Evolutionary conservation across 2,888 invertebrate genomes (phyloP).

Genomic region (Iphiclides podalirius): DNA sequence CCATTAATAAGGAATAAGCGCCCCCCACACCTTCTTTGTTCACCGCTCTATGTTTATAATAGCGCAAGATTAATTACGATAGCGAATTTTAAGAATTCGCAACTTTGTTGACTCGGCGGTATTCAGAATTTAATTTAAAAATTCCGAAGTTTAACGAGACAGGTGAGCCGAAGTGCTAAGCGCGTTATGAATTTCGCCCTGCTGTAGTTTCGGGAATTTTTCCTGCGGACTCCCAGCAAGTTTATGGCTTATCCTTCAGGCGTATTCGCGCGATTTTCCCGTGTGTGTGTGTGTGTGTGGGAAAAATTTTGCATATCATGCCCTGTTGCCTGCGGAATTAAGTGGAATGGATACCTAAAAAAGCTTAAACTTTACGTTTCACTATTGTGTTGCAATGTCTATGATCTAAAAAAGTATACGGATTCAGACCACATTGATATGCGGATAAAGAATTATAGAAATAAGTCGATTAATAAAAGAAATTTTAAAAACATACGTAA

Average conservation of each 20-base stretch:
- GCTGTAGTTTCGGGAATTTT: constrained; percentile 72
- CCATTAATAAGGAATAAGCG: constrained; percentile 69
- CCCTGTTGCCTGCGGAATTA: constrained; percentile 9
- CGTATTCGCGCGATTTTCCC: constrained; percentile 46
- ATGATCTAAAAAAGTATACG: no score
- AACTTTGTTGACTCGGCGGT: constrained; percentile 68
- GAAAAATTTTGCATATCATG: constrained; percentile 34
- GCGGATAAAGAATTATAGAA: no score
- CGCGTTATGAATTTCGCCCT: constrained; percentile 75
- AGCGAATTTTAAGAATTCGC: constrained; percentile 71
- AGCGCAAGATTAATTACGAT: constrained; percentile 72
- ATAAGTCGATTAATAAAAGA: no score
- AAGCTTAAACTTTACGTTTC: constrained; percentile 6
- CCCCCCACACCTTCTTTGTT: constrained; percentile 49
- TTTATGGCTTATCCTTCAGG: constrained; percentile 66
- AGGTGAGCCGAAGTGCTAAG: constrained; percentile 75
- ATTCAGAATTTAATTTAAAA: constrained; percentile 78
- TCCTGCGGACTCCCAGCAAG: constrained; percentile 56
- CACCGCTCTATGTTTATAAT: constrained; percentile 63
- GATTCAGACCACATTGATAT: no score
- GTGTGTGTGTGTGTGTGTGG: constrained; percentile 37
- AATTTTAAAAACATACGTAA: no score
- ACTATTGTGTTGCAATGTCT: not conserved
- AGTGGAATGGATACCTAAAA: constrained; percentile 12
- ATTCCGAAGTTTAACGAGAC: constrained; percentile 77